Percentiles rank a stretch among this genome's conserved stretches.
Conservation (phyloP, 2,888 invertebrate genomes). For the Esperia sulphurella region DNA sequence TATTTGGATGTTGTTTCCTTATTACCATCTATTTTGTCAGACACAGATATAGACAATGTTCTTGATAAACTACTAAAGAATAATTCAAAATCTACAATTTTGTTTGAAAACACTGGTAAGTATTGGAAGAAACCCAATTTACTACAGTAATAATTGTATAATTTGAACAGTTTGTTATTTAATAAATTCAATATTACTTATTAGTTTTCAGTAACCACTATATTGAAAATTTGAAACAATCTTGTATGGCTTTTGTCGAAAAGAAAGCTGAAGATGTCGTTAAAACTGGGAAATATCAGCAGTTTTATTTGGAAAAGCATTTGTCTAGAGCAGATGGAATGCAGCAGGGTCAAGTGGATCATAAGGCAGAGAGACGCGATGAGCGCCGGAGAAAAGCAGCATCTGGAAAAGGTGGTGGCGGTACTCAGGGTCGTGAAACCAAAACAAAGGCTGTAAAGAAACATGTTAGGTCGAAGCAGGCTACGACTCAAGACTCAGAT, state of each 20-base stretch:
- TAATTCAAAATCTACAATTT: slow-evolving; percentile 77
- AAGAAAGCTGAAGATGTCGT: slow-evolving; percentile 84
- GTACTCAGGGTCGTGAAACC: slow-evolving; percentile 95
- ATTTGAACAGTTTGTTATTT: background rate
- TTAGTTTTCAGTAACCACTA: slow-evolving; percentile 82
- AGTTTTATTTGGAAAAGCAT: slow-evolving; percentile 84
- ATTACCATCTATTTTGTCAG: slow-evolving; percentile 89
- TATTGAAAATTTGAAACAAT: slow-evolving; percentile 82
- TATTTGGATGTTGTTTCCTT: slow-evolving; percentile 90
- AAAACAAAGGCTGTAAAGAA: slow-evolving; percentile 97
- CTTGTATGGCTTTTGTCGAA: slow-evolving; percentile 83
- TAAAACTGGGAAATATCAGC: slow-evolving; percentile 87
- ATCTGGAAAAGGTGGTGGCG: slow-evolving; percentile 93
- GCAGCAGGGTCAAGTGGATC: slow-evolving; percentile 59
- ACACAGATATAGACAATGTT: slow-evolving; percentile 87
- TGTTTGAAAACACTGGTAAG: slow-evolving; percentile 81
- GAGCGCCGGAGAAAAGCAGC: slow-evolving; percentile 93
- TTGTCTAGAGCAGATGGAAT: slow-evolving; percentile 63
- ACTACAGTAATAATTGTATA: background rate
- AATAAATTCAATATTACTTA: slow-evolving; percentile 12
- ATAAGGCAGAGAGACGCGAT: slow-evolving; percentile 87
- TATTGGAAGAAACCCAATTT: background rate
- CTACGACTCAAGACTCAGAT: slow-evolving; percentile 81
- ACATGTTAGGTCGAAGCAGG: slow-evolving; percentile 79
- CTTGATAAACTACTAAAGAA: slow-evolving; percentile 82